Percentiles rank a stretch among this genome's conserved stretches.
phyloP scores from a whole-genome alignment of 2,797 vertebrate species.

The Phoeniculus purpureus region DNA sequence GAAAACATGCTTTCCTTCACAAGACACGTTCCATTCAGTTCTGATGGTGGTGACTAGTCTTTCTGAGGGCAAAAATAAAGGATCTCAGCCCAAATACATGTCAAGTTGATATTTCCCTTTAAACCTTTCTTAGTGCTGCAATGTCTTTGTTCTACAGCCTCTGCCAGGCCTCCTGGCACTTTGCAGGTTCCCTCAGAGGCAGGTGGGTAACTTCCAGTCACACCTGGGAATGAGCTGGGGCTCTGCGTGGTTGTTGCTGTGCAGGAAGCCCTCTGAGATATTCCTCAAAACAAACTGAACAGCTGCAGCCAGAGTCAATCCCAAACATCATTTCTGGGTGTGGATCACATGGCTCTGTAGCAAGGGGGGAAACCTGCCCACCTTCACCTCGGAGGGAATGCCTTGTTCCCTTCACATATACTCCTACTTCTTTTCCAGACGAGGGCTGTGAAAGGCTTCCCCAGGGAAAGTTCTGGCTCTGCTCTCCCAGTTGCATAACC shows the following conservation, averaged over 20 bases:
- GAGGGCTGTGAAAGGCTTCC: not conserved
- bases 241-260: rapidly evolving
- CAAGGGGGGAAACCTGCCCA: not conserved
- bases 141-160: not conserved
- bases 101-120: not conserved
- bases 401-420: not conserved
- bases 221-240: not conserved
- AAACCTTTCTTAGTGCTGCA: not conserved
- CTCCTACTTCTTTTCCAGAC: not conserved
- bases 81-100: not conserved
- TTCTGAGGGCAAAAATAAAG: conserved; percentile 32
- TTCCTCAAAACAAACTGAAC: not conserved
- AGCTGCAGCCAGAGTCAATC: not conserved
- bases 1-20: not conserved
- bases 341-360: not conserved
- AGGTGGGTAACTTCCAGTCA: rapidly evolving
- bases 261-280: not conserved
- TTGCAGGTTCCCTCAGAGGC: not conserved
- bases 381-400: not conserved
- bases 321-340: not conserved
- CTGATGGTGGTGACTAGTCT: not conserved
- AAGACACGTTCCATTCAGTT: not conserved
- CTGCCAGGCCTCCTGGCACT: not conserved
- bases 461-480: not conserved
- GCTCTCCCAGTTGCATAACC: not conserved